Conservation (phyloP, 2,113 vertebrate genomes). For the Ochotona curzoniae region DNA sequence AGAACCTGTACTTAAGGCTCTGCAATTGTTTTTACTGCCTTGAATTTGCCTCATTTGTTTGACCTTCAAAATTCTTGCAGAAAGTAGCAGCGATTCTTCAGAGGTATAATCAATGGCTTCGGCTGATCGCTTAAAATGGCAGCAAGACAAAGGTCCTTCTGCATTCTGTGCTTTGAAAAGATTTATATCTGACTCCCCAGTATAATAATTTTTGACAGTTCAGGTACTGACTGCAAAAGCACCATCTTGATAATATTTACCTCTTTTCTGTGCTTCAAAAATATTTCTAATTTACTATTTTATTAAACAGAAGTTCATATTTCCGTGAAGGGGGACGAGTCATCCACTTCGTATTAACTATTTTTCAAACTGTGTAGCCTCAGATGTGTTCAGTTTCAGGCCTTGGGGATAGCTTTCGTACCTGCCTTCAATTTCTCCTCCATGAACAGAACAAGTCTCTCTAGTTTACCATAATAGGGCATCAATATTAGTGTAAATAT, state of each 20-base stretch:
- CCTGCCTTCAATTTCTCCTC: constrained; percentile 72
- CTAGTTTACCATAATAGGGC: constrained; percentile 74
- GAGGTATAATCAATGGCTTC: constrained; percentile 80
- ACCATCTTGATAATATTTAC: neutral
- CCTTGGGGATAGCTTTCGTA: constrained; percentile 73
- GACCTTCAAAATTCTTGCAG: constrained; percentile 83
- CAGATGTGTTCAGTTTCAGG: constrained; percentile 65
- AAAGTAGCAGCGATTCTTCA: constrained; percentile 86
- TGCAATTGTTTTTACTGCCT: constrained; percentile 86
- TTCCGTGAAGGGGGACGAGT: neutral
- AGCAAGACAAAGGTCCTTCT: neutral
- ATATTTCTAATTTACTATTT: constrained; percentile 1
- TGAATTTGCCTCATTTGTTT: constrained; percentile 73
- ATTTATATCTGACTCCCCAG: neutral
- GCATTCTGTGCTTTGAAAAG: constrained; percentile 19
- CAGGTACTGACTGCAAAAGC: neutral
- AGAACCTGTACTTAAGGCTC: constrained; percentile 86
- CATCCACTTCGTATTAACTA: constrained; percentile 50
- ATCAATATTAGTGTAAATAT: constrained; percentile 81
- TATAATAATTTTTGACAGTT: neutral
- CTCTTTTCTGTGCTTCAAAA: neutral
- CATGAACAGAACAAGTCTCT: constrained; percentile 72
- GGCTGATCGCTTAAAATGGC: constrained; percentile 41
- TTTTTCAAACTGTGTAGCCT: constrained; percentile 50
- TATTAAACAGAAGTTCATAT: neutral